These are phyloP conservation scores for Lamprotornis superbus DNA, from an alignment of 2,113 vertebrate genomes.

Conservation along the genomic window DNA sequence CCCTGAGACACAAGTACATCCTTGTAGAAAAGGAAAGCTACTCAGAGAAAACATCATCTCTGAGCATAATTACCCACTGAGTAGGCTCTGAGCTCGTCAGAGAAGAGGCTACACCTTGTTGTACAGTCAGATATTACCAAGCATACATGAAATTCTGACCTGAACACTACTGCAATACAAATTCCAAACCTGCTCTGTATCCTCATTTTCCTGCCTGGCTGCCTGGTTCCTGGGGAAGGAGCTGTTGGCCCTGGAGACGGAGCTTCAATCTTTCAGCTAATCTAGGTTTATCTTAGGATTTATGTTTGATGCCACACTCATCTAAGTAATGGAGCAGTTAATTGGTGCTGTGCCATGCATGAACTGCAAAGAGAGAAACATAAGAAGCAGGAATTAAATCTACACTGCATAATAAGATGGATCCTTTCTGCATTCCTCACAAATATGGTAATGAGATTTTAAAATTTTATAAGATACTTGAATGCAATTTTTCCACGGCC, in stretches of 20 bases:
- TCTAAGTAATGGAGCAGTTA: background rate
- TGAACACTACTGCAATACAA: background rate
- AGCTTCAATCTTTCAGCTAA: background rate
- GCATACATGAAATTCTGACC: background rate
- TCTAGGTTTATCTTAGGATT: background rate
- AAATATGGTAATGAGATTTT: background rate
- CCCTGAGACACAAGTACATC: rapidly evolving
- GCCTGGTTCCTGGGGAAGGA: background rate
- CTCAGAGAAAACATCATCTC: background rate
- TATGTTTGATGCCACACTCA: background rate
- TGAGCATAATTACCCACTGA: background rate
- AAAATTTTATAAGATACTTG: background rate
- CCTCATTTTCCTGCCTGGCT: background rate
- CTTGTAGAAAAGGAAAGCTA: background rate
- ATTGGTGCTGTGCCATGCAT: background rate
- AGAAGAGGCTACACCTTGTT: background rate
- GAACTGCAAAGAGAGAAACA: background rate
- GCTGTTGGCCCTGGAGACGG: background rate
- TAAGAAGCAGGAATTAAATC: background rate
- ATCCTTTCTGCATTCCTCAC: background rate
- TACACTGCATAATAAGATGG: background rate
- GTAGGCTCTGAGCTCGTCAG: background rate
- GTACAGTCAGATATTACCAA: background rate
- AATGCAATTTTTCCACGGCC: background rate
- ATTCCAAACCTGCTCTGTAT: background rate